phyloP scores from a whole-genome alignment of 2,888 invertebrate genomes.

The Odontomyia ornata region DNA sequence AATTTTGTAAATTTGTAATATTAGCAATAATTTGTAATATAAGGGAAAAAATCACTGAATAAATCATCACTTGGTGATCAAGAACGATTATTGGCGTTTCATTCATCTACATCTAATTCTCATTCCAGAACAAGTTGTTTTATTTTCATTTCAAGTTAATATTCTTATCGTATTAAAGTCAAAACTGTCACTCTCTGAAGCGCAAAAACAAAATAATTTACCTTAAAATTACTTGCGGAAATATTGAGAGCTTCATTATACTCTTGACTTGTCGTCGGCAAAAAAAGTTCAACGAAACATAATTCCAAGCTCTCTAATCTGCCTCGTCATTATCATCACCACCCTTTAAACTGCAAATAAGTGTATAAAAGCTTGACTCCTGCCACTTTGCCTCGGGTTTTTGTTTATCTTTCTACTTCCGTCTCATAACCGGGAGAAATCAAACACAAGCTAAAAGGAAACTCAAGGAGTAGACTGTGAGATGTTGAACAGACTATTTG shows the following conservation, averaged over 20 bases:
- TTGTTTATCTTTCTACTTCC: constrained; percentile 35
- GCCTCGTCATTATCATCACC: not conserved
- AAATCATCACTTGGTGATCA: no score
- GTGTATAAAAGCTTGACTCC: constrained; percentile 35
- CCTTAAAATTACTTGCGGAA: constrained; percentile 2
- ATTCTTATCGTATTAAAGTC: no score
- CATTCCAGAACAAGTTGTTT: no score
- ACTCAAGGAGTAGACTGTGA: not conserved
- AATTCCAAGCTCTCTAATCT: not conserved
- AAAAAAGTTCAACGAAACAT: not conserved
- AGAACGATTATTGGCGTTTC: no score
- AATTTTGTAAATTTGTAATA: no score
- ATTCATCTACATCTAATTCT: no score
- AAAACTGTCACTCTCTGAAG: no score
- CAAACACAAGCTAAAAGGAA: not conserved
- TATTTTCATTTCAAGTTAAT: no score
- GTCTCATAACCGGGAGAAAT: not conserved
- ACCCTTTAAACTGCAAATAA: constrained; percentile 33
- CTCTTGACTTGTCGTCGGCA: not conserved
- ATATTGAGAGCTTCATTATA: constrained; percentile 11
- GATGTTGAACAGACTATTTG: not conserved
- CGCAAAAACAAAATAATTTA: not conserved
- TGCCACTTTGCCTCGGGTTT: constrained; percentile 6
- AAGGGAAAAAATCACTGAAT: no score
- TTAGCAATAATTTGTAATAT: no score